Percentiles rank a stretch among this genome's conserved stretches.
phyloP scores from a whole-genome alignment of 2,797 vertebrate species.

The Lithobates pipiens region DNA sequence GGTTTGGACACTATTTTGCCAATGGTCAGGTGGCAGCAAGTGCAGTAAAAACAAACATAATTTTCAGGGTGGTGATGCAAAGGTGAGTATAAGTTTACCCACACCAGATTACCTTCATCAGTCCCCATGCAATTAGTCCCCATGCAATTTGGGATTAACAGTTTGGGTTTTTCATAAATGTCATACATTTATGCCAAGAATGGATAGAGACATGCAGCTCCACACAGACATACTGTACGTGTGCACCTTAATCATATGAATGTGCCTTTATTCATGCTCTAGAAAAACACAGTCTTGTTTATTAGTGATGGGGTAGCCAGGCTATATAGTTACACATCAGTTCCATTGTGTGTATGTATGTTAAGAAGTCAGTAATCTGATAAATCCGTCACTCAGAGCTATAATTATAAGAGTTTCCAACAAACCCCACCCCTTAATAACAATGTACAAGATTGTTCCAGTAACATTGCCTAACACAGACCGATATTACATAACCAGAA shows the following conservation, averaged over 20 bases:
- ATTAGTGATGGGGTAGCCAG: not conserved
- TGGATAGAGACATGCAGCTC: not conserved
- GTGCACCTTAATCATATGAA: not conserved
- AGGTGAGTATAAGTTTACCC: no score
- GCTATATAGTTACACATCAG: not conserved
- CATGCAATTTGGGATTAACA: no score
- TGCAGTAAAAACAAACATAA: no score
- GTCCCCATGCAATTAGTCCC: no score
- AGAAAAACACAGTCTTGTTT: not conserved
- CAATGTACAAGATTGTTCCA: slow-evolving; percentile 9
- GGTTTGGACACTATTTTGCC: no score
- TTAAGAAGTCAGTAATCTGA: slow-evolving; percentile 6
- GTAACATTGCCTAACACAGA: slow-evolving; percentile 15
- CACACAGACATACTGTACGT: not conserved
- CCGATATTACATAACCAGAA: slow-evolving; percentile 25
- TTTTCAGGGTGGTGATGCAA: no score
- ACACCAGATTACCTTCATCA: no score
- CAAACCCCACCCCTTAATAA: slow-evolving; percentile 20
- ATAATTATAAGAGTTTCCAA: slow-evolving; percentile 28
- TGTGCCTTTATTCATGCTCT: not conserved
- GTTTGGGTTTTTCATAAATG: no score
- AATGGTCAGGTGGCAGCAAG: no score
- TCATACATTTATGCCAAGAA: no score
- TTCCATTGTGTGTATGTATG: not conserved
- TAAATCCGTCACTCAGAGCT: slow-evolving; percentile 18